phyloP scores from a whole-genome alignment of 2,113 vertebrate species.

The Lathamus discolor region DNA sequence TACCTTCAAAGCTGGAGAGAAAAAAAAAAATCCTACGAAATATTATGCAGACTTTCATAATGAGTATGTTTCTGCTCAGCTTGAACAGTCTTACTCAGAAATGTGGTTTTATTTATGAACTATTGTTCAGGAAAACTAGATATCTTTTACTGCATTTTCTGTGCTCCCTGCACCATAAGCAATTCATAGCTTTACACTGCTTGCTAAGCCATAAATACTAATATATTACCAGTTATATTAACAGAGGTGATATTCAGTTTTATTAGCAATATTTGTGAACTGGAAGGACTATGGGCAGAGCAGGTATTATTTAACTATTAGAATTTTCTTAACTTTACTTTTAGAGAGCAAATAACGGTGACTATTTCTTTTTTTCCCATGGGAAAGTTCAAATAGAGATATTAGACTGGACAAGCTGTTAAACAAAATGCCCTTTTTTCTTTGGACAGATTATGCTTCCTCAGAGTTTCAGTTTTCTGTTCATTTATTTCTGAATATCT shows the following conservation, averaged over 20 bases:
- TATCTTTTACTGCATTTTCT: constrained; percentile 40
- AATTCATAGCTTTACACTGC: constrained; percentile 33
- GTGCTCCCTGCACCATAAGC: background rate
- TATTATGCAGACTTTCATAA: constrained; percentile 37
- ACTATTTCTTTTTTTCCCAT: background rate
- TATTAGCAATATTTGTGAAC: constrained; percentile 29
- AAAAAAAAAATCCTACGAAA: constrained; percentile 8
- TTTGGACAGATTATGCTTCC: background rate
- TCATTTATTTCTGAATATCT: background rate
- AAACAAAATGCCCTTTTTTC: background rate
- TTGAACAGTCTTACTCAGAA: constrained; percentile 29
- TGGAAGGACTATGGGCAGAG: background rate
- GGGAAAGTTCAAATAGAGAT: background rate
- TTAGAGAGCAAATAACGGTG: constrained; percentile 2
- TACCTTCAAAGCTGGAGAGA: constrained; percentile 31
- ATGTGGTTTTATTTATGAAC: background rate
- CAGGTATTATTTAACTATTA: background rate
- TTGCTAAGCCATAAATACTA: constrained; percentile 52
- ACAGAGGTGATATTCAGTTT: background rate
- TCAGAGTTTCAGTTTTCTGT: background rate
- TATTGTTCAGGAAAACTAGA: constrained; percentile 19
- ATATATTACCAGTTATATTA: constrained; percentile 7
- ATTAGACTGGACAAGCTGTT: background rate
- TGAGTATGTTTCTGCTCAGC: constrained; percentile 7
- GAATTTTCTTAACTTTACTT: constrained; percentile 20